phyloP scores from a whole-genome alignment of 2,113 vertebrate species.

The Cisticola juncidis region DNA sequence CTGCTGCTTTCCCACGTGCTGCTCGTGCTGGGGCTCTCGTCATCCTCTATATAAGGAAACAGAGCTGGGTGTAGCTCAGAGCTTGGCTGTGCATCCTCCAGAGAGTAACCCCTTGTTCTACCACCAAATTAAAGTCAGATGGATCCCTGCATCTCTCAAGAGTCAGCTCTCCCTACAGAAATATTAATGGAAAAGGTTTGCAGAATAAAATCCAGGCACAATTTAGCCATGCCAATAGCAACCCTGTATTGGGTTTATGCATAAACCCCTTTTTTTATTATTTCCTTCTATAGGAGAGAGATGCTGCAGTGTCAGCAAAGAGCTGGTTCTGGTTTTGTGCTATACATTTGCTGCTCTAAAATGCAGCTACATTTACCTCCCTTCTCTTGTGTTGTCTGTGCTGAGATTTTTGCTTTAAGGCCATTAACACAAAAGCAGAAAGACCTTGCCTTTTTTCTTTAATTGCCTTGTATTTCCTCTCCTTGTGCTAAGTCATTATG shows the following conservation, averaged over 20 bases:
- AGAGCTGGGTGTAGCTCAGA: slow-evolving; percentile 36
- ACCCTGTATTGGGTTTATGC: slow-evolving; percentile 29
- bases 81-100: neutral
- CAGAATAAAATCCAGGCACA: slow-evolving; percentile 48
- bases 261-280: neutral
- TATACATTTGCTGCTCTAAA: neutral
- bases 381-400: neutral
- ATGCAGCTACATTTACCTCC: neutral
- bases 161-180: slow-evolving; percentile 32
- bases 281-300: slow-evolving; percentile 45
- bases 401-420: neutral
- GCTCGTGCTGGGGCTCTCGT: neutral
- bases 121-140: slow-evolving; percentile 63
- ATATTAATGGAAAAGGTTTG: slow-evolving; percentile 51
- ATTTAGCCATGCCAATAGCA: slow-evolving; percentile 6
- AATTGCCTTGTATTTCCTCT: neutral
- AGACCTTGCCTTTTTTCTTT: neutral
- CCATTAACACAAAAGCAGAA: neutral
- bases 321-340: neutral
- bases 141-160: slow-evolving; percentile 20
- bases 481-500: neutral
- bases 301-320: neutral
- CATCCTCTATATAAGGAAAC: slow-evolving; percentile 29
- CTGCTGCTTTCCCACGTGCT: slow-evolving; percentile 32
- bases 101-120: slow-evolving; percentile 43